phyloP scores from a whole-genome alignment of 2,797 vertebrate genomes.

The Lacerta viridis region DNA sequence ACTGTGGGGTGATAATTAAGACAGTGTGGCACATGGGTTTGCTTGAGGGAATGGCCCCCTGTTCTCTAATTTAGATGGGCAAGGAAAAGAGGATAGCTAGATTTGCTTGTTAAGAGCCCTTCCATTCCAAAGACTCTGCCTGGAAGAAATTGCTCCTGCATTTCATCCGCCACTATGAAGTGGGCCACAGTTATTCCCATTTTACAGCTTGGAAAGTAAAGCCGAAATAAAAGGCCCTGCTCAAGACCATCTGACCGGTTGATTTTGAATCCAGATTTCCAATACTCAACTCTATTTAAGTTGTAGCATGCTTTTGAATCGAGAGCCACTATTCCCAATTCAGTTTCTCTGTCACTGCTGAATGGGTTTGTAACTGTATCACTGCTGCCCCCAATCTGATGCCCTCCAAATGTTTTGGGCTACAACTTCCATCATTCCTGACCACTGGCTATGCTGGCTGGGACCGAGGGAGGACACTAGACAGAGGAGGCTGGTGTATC shows the following conservation, averaged over 20 bases:
- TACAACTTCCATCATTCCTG: too few species aligned
- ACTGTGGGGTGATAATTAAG: conserved; percentile 9
- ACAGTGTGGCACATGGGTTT: neutral
- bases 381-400: neutral
- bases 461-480: too few species aligned
- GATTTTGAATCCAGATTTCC: neutral
- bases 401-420: too few species aligned
- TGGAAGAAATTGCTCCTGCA: neutral
- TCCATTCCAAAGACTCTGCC: neutral
- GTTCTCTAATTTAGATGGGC: neutral
- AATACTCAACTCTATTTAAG: neutral
- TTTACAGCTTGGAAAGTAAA: conserved; percentile 18
- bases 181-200: neutral
- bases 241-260: neutral
- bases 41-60: neutral
- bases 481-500: neutral
- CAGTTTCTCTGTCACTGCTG: too few species aligned
- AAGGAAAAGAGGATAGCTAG: neutral
- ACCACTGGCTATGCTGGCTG: too few species aligned
- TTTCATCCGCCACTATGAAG: neutral
- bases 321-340: neutral
- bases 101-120: neutral
- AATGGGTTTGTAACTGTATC: neutral
- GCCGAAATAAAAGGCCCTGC: neutral
- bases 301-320: neutral